Percentiles rank a stretch among this genome's conserved stretches.
Evolutionary conservation across 2,888 invertebrate species (phyloP).

Genomic region (Ennomos fuscantarius): DNA sequence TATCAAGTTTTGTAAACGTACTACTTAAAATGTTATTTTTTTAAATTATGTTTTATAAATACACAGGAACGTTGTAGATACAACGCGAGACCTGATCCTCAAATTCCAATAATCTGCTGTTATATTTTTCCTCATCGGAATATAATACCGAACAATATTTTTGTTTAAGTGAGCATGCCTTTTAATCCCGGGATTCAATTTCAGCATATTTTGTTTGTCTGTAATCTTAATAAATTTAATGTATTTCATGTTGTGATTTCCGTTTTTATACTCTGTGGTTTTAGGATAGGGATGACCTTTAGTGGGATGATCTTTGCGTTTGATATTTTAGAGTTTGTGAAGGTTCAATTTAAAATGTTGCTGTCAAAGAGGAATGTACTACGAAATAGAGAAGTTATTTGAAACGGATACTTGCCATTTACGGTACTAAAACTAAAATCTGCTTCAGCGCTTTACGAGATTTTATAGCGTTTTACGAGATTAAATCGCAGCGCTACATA

Average conservation of each 20-base stretch:
- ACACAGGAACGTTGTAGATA: neutral
- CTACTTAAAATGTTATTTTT: too few species aligned
- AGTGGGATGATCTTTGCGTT: slow-evolving; percentile 2
- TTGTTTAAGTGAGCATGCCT: slow-evolving; percentile 31
- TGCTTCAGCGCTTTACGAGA: too few species aligned
- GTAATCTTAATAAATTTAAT: slow-evolving; percentile 17
- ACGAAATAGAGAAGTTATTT: too few species aligned
- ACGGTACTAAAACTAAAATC: too few species aligned
- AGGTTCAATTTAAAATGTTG: too few species aligned
- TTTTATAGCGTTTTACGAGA: too few species aligned
- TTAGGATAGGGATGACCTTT: neutral
- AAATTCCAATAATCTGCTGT: slow-evolving; percentile 6
- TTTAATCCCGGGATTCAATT: slow-evolving; percentile 28
- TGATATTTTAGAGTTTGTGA: neutral
- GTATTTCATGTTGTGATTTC: neutral
- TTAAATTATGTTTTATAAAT: neutral
- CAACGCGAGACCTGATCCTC: neutral
- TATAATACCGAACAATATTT: slow-evolving; percentile 31
- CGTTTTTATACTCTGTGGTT: neutral
- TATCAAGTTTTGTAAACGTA: too few species aligned
- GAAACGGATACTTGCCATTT: too few species aligned
- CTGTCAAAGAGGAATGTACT: too few species aligned
- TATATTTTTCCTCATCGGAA: slow-evolving; percentile 19
- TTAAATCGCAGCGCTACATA: too few species aligned
- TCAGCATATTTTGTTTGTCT: slow-evolving; percentile 27